Evolutionary conservation across 2,797 vertebrate species (phyloP).

Genomic region (Danio tinwini): DNA sequence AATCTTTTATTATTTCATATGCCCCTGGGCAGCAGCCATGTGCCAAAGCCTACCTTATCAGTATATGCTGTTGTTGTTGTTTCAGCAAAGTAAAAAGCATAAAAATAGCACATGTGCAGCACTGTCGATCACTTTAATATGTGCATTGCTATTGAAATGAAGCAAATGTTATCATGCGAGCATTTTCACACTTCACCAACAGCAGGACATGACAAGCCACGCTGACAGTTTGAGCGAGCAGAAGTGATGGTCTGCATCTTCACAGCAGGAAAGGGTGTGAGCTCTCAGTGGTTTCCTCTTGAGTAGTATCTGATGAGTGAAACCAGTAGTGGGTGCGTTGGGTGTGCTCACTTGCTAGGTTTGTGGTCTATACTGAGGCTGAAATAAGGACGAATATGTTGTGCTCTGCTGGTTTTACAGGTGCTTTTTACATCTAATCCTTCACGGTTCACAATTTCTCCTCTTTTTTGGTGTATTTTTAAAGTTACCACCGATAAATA

Average conservation of each 20-base stretch:
- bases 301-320: constrained; percentile 70
- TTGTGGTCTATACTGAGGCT: constrained; percentile 53
- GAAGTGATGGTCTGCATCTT: constrained; percentile 62
- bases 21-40: too few relatives aligned
- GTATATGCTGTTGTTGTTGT: too few relatives aligned
- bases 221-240: constrained; percentile 54
- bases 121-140: too few relatives aligned
- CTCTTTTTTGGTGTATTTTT: neutral
- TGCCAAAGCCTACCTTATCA: too few relatives aligned
- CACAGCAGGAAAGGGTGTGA: constrained; percentile 81
- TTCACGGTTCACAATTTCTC: neutral
- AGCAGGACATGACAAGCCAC: neutral
- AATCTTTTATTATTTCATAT: too few relatives aligned
- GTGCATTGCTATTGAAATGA: too few relatives aligned
- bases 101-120: too few relatives aligned
- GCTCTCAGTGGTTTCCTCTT: constrained; percentile 78
- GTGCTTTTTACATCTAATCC: neutral
- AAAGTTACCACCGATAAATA: neutral
- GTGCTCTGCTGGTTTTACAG: neutral
- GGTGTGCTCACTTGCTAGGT: constrained; percentile 67
- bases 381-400: constrained; percentile 13
- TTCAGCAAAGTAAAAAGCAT: too few relatives aligned
- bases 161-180: neutral
- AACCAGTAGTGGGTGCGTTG: constrained; percentile 66
- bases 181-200: too few relatives aligned